Base-by-base conservation (phyloP, 2,797 vertebrate genomes). In the Crax fasciolata region DNA sequence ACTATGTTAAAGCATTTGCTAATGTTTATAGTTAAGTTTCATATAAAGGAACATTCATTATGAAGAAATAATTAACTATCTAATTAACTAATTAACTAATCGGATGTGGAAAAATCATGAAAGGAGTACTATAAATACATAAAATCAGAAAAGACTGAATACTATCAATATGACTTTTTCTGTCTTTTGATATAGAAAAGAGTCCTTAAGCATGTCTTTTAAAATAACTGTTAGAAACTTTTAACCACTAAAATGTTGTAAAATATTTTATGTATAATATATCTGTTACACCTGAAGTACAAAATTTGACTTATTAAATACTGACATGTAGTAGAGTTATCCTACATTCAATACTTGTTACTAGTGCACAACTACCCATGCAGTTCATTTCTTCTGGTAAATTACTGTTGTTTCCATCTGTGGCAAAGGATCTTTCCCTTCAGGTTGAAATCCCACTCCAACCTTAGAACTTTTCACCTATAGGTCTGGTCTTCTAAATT, bases 121-220 rank as follows among this genome's bases (percentile, higher is more conserved):
- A 63, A 76, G 16, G 7, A 30, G 2, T 54, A 39, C 18, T 67
- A 13, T 49, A 35, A 73, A 91, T 24, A 3, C 84, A 24, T 28
- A 4, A 6, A 30, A 67, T 44, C 43, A 75, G 39, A 39, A 85
- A 88, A 78, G 7, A 13, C 18, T 18, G 15, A 83, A 4, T 49
- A 20, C 11, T 4, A 0, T 10, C 15, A 38, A 0, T 59, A 3
- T 81, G 13, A 4, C 7, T 49, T 41, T 27, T 70, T 57, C 71
- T n/a, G 12, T 57, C 19, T 17, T 71, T 23, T 71, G 23, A 18
- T 66, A 23, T 7, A 52, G 57, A 73, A 75, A 57, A 46, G 25
- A 54, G 10, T 88, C 70, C 24, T 58, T 78, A 94, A 58, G 6
- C 12, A 13, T 75, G 1, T 55, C 1, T 85, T 55, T 49, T n/a